Percentiles rank a stretch among this genome's conserved stretches.
Conservation (phyloP, 64 coral and sea anemone species). For the Montipora efflorescens region DNA sequence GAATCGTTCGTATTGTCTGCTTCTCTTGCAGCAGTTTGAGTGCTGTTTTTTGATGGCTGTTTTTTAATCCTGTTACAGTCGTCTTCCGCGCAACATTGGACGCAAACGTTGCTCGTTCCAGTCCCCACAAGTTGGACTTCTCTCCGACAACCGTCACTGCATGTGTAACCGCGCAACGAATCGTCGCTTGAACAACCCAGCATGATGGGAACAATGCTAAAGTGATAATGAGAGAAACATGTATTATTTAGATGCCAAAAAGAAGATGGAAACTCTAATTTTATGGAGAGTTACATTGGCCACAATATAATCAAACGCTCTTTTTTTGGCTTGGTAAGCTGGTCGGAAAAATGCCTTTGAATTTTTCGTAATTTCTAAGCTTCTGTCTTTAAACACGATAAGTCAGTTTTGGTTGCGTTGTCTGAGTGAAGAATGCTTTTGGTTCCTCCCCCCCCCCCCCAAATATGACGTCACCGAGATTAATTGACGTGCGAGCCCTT, state of each 20-base stretch:
- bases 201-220: constrained; percentile 18
- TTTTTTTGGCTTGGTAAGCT: no score
- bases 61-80: constrained; percentile 29
- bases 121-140: constrained; percentile 25
- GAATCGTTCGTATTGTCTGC: not conserved
- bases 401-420: no score
- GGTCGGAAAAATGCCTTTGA: no score
- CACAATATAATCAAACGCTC: no score
- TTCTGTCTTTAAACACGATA: no score
- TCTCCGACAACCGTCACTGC: constrained; percentile 1
- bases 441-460: no score
- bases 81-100: constrained; percentile 55
- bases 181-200: constrained; percentile 33
- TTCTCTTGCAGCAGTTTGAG: not conserved
- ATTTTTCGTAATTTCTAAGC: no score
- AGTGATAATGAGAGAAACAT: not conserved
- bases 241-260: not conserved
- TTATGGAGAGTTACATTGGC: not conserved
- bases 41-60: not conserved
- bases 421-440: no score
- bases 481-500: no score
- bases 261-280: not conserved
- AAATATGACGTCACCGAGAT: no score
- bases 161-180: constrained; percentile 24
- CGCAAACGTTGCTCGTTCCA: constrained; percentile 22